A percentile compares a stretch with the other conserved stretches of the same genome.
Evolutionary conservation across 2,113 vertebrate species (phyloP).

Genomic region (Tyto alba): DNA sequence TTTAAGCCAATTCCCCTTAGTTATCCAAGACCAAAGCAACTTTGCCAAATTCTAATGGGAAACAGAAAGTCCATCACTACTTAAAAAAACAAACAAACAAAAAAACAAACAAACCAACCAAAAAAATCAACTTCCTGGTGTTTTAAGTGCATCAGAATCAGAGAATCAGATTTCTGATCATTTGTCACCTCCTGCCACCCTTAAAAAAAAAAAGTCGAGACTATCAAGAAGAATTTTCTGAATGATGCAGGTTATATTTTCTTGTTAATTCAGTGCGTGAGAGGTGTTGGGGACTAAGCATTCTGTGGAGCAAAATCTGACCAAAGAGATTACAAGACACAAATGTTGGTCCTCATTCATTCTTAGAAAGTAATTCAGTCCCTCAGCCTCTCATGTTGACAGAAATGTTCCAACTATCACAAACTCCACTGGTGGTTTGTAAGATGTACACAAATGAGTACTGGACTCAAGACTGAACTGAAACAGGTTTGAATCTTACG

Average conservation of each 20-base stretch:
- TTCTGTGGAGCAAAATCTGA: not conserved
- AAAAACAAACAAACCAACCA: too few species aligned
- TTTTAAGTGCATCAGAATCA: not conserved
- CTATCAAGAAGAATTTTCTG: not conserved
- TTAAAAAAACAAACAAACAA: not conserved
- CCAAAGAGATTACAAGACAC: not conserved
- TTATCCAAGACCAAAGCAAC: not conserved
- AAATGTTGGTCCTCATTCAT: accelerated
- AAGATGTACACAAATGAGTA: not conserved
- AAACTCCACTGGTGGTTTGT: not conserved
- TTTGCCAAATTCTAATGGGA: not conserved
- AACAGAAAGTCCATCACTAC: not conserved
- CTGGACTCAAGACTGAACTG: not conserved
- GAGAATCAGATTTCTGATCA: not conserved
- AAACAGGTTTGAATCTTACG: not conserved
- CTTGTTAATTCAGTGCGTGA: not conserved
- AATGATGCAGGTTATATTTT: not conserved
- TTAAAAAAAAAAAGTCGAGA: not conserved
- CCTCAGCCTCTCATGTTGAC: not conserved
- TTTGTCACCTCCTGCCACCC: not conserved
- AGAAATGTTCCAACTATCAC: not conserved
- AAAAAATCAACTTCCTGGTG: not conserved
- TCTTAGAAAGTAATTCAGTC: not conserved
- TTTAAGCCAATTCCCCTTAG: not conserved
- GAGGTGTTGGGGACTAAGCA: not conserved